Conservation (phyloP, 2,113 vertebrate genomes). For the Garra rufa region DNA sequence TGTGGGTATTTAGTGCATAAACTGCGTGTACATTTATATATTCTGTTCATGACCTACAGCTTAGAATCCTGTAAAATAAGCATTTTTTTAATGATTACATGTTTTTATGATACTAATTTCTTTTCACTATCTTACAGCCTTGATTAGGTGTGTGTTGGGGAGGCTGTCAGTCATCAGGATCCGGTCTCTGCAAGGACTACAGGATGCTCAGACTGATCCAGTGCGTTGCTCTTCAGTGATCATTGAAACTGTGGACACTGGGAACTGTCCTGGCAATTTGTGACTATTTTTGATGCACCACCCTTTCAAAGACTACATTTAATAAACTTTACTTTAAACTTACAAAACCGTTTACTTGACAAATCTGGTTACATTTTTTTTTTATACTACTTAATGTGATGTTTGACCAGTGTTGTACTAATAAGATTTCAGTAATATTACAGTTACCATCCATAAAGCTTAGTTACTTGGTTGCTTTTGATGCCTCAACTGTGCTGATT, state of each 20-base stretch:
- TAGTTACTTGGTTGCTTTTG: too few relatives aligned
- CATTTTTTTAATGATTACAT: background rate
- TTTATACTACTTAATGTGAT: background rate
- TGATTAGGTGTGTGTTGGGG: background rate
- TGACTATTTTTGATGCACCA: background rate
- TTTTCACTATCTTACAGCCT: conserved; percentile 4
- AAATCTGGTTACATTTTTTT: background rate
- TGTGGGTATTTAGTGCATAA: background rate
- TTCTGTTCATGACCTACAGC: background rate
- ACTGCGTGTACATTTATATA: background rate
- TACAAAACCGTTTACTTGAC: background rate
- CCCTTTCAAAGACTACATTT: background rate
- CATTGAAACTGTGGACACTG: background rate
- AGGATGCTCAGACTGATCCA: background rate
- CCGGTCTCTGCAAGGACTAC: conserved; percentile 12
- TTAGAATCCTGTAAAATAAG: background rate
- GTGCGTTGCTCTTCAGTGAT: background rate
- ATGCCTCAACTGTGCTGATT: too few relatives aligned
- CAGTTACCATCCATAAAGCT: too few relatives aligned
- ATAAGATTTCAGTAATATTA: too few relatives aligned
- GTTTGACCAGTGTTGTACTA: too few relatives aligned
- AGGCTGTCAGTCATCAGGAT: conserved; percentile 12
- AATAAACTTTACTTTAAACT: background rate
- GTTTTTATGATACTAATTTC: too few relatives aligned
- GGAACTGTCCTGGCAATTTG: conserved; percentile 1